Evolutionary conservation across 1,140 invertebrate species (phyloP).

Genomic region (Nebria ingens): DNA sequence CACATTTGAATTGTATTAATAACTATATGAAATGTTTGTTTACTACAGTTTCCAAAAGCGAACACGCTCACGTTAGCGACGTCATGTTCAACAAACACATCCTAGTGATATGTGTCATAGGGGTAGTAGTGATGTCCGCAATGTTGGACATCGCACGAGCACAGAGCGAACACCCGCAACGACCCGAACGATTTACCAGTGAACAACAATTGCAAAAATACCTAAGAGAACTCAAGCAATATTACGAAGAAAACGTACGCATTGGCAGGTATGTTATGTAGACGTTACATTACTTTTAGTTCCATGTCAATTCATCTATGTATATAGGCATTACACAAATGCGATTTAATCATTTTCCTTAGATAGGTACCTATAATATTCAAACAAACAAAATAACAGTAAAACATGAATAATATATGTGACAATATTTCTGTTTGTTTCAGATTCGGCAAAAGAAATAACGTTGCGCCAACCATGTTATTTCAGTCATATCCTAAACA

Average conservation of each 20-base stretch:
- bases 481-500: not conserved
- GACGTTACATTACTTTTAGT: not conserved
- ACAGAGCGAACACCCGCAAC: not conserved
- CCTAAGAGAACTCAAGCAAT: not conserved
- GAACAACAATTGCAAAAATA: not conserved
- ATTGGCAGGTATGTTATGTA: not conserved
- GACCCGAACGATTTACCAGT: not conserved
- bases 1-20: no score
- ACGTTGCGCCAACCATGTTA: not conserved
- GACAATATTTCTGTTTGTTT: not conserved
- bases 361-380: no score
- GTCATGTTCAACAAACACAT: constrained; percentile 1
- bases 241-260: not conserved
- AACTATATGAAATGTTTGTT: no score
- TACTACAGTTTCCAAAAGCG: no score
- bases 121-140: not conserved
- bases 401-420: not conserved
- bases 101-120: not conserved
- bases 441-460: not conserved
- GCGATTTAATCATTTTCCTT: no score
- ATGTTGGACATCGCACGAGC: not conserved
- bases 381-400: not conserved
- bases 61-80: no score
- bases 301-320: no score
- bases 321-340: no score